Evolutionary conservation across 2,888 invertebrate species (phyloP).

Genomic region (Onthophagus sagittarius): DNA sequence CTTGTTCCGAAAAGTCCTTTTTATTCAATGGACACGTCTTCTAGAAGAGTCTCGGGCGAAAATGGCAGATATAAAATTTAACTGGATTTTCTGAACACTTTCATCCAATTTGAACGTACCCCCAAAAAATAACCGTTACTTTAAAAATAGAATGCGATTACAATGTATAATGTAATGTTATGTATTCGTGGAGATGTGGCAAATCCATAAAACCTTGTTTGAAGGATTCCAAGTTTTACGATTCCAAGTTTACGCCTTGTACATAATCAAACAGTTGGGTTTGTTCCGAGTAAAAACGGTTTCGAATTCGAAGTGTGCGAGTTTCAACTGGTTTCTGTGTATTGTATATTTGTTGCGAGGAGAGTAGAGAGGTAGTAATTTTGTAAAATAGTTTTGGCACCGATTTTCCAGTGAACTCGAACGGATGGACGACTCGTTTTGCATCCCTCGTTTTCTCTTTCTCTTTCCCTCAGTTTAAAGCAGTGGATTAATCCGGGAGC

Average conservation of each 20-base stretch:
- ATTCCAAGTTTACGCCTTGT: too few relatives aligned
- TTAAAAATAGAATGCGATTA: not conserved
- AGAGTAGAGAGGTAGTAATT: not conserved
- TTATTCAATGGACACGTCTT: not conserved
- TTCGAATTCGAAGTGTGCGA: too few relatives aligned
- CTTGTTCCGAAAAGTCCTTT: not conserved
- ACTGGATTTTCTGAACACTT: not conserved
- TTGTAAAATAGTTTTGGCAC: not conserved
- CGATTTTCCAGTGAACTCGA: not conserved
- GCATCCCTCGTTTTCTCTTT: not conserved
- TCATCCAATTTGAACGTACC: not conserved
- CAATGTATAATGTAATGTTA: too few relatives aligned
- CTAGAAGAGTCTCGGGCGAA: not conserved
- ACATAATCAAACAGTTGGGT: too few relatives aligned
- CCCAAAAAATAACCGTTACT: not conserved
- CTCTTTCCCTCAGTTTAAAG: not conserved
- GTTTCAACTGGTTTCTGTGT: too few relatives aligned
- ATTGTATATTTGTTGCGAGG: not conserved
- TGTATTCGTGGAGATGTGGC: too few relatives aligned
- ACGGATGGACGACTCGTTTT: not conserved
- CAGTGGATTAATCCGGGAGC: not conserved
- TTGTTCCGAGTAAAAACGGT: too few relatives aligned
- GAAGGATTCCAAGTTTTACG: too few relatives aligned
- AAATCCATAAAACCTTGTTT: too few relatives aligned
- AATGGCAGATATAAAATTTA: not conserved